Evolutionary conservation across 1,140 invertebrate genomes (phyloP), one percentile per base, ranked within the genome.

Genomic region (Drosophila baimaii): DNA sequence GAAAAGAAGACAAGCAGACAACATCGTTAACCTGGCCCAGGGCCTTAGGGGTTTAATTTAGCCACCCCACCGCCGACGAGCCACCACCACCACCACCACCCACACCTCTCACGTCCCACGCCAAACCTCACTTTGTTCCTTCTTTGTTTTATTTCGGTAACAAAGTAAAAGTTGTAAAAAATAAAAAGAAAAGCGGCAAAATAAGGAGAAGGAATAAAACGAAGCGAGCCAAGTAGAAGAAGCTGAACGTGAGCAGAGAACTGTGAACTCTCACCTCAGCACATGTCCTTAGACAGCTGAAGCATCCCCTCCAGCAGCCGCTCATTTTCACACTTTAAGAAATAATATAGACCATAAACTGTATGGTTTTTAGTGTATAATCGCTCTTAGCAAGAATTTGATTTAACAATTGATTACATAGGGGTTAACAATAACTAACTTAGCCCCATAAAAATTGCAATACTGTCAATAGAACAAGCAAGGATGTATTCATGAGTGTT

Each of bases 111-210:
- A 33, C 43, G 15, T 13, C 17, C 15, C 49, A 23, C n/a, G 19
- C 39, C 13, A 21, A 25, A 75, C 37, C 39, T 27, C 72, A 75
- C 71, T 43, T 65, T 73, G 58, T 54, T 77, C 62, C 72, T 73
- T 81, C 73, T 77, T 81, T 81, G 79, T 81, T 77, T 81, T 81
- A 81, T 81, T 81, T 81, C 79, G 61, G 79, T 81, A 81, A 81
- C 79, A 81, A 81, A 81, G 79, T 81, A 81, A 81, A 81, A 81
- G 79, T 81, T 81, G 61, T 81, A 77, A 77, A 81, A 81, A 73
- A 61, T 55, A 43, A 43, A 54, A 68, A 56, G 52, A 55, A 33
- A 46, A 51, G 47, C 43, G 37, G 61, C 29, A 21, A 56, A 51
- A 33, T 35, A 65, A 74, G 29, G 31, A 58, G 61, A 52, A 44